A percentile compares a stretch with the other conserved stretches of the same genome.
These are phyloP conservation scores for Thalpophila matura DNA, from an alignment of 2,888 invertebrate species.

Conservation along the genomic window DNA sequence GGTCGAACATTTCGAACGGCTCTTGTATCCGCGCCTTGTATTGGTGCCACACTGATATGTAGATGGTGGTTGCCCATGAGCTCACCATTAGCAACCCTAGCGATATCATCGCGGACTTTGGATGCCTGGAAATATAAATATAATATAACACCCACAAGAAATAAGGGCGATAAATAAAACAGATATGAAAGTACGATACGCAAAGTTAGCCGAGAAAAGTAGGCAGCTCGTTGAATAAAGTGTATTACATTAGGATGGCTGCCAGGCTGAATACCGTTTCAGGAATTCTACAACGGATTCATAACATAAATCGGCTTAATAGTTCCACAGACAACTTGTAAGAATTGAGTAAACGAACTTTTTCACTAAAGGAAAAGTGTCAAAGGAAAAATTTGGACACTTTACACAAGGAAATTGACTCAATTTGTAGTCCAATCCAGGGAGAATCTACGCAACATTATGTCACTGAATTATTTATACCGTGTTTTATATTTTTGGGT, in stretches of 20 bases:
- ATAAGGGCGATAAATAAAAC: constrained; percentile 25
- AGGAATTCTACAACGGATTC: constrained; percentile 46
- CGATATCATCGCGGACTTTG: constrained; percentile 91
- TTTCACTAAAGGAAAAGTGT: constrained; percentile 30
- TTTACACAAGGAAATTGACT: constrained; percentile 23
- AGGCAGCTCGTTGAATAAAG: constrained; percentile 34
- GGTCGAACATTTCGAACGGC: constrained; percentile 95
- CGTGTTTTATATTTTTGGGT: background rate
- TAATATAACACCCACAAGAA: constrained; percentile 12
- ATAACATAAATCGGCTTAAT: constrained; percentile 55
- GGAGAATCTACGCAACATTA: constrained; percentile 15
- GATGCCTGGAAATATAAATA: constrained; percentile 84
- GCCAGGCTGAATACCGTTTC: constrained; percentile 25
- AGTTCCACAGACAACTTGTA: constrained; percentile 45
- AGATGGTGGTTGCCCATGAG: constrained; percentile 94
- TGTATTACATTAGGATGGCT: constrained; percentile 31
- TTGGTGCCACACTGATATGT: constrained; percentile 93
- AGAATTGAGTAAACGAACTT: constrained; percentile 50
- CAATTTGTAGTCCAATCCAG: constrained; percentile 3
- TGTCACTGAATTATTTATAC: constrained; percentile 1
- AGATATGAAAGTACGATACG: constrained; percentile 39
- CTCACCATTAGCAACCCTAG: constrained; percentile 92
- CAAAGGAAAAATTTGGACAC: constrained; percentile 15
- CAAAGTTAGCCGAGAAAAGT: constrained; percentile 36
- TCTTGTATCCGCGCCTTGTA: constrained; percentile 94